A percentile compares a stretch with the other conserved stretches of the same genome.
Conservation (phyloP, 2,888 invertebrate genomes). For the Folsomia manolachei region DNA sequence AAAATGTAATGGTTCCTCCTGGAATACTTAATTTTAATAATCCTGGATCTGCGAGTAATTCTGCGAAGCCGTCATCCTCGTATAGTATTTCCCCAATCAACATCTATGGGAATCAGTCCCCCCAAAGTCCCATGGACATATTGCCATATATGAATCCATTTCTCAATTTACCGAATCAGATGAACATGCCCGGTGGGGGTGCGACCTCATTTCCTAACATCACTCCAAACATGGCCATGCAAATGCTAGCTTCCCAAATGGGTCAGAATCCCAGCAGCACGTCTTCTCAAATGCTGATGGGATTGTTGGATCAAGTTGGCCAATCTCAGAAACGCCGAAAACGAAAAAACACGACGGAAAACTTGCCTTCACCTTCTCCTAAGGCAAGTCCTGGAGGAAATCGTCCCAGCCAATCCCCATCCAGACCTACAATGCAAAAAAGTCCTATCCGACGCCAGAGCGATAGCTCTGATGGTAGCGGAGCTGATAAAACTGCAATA, state of each 20-base stretch:
- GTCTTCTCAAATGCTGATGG: constrained; percentile 20
- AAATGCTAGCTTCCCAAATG: constrained; percentile 27
- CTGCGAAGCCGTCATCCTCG: constrained; percentile 24
- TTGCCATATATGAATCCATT: constrained; percentile 24
- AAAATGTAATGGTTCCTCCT: constrained; percentile 17
- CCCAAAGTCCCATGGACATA: constrained; percentile 16
- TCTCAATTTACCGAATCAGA: constrained; percentile 13
- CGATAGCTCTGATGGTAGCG: constrained; percentile 38
- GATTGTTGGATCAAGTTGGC: constrained; percentile 45
- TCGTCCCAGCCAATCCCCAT: constrained; percentile 44
- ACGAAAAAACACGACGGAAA: constrained; percentile 42
- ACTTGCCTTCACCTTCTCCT: constrained; percentile 13
- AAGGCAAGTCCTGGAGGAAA: constrained; percentile 5
- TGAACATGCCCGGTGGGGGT: constrained; percentile 10
- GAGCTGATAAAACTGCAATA: constrained; percentile 18
- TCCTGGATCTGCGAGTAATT: neutral
- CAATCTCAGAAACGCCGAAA: constrained; percentile 40
- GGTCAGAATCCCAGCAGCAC: constrained; percentile 3
- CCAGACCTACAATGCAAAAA: constrained; percentile 40
- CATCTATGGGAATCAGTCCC: constrained; percentile 5
- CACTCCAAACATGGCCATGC: constrained; percentile 28
- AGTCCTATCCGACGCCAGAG: constrained; percentile 45
- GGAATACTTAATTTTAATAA: constrained; percentile 15
- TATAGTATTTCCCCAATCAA: constrained; percentile 43
- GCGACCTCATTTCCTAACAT: constrained; percentile 4